phyloP scores from a whole-genome alignment of 37 sponge, comb jelly and placozoan species.

The Ephydatia muelleri region DNA sequence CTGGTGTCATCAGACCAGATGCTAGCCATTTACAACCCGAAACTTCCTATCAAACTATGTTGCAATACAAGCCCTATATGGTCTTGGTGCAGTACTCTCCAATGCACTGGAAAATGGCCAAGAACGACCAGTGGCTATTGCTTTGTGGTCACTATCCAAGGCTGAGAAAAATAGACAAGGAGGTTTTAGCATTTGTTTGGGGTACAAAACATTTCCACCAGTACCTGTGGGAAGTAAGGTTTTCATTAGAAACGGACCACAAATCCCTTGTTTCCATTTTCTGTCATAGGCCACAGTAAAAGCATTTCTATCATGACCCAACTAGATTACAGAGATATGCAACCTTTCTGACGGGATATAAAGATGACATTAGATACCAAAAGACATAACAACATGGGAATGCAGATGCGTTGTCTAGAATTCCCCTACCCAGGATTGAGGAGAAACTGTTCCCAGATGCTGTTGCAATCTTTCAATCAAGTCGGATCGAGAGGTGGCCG shows the following conservation, averaged over 20 bases:
- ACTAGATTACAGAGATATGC: conserved; percentile 15
- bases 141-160: not conserved
- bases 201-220: not conserved
- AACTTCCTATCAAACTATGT: too few species aligned
- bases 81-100: conserved; percentile 26
- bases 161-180: conserved; percentile 10
- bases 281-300: not conserved
- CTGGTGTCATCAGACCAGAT: too few species aligned
- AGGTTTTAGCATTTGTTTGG: conserved; percentile 5
- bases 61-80: too few species aligned
- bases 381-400: not conserved
- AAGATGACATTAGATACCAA: not conserved
- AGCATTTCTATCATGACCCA: not conserved
- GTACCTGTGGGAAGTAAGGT: conserved; percentile 1
- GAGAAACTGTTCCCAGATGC: too few species aligned
- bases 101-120: not conserved
- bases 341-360: not conserved
- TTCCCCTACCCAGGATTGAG: too few species aligned
- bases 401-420: too few species aligned
- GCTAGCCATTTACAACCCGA: conserved; percentile 6
- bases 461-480: too few species aligned
- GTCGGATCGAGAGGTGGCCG: too few species aligned
- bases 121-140: conserved; percentile 10
- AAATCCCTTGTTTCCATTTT: too few species aligned
- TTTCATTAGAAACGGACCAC: conserved; percentile 22